Evolutionary conservation across 2,797 vertebrate genomes (phyloP).

Genomic region (Avahi laniger): DNA sequence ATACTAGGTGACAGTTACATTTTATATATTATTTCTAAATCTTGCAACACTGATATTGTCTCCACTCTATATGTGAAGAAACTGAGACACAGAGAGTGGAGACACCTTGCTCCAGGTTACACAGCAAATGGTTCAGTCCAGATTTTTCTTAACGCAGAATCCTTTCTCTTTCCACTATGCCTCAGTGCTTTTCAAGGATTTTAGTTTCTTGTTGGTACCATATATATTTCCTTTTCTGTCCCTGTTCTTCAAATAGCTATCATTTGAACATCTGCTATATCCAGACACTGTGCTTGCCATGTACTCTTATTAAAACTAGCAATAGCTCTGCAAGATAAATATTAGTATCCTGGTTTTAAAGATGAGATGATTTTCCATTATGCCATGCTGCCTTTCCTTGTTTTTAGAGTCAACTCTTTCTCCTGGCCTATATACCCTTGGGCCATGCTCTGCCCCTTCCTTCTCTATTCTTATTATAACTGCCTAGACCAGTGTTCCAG

Average conservation of each 20-base stretch:
- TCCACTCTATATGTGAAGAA: neutral
- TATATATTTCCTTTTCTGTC: neutral
- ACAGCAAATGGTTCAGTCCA: neutral
- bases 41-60: neutral
- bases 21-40: slow-evolving; percentile 45
- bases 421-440: neutral
- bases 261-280: slow-evolving; percentile 5
- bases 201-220: neutral
- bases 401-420: neutral
- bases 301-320: neutral
- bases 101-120: neutral
- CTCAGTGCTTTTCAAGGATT: neutral
- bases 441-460: neutral
- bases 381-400: neutral
- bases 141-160: neutral
- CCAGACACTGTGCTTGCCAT: neutral
- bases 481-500: neutral
- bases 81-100: neutral
- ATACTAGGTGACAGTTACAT: slow-evolving; percentile 16
- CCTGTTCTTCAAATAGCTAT: neutral
- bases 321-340: neutral
- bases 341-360: slow-evolving; percentile 24
- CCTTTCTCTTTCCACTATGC: neutral
- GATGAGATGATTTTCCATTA: neutral
- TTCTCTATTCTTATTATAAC: neutral